Conservation (phyloP, 1,140 invertebrate species). For the Lasioglossum baleicum region DNA sequence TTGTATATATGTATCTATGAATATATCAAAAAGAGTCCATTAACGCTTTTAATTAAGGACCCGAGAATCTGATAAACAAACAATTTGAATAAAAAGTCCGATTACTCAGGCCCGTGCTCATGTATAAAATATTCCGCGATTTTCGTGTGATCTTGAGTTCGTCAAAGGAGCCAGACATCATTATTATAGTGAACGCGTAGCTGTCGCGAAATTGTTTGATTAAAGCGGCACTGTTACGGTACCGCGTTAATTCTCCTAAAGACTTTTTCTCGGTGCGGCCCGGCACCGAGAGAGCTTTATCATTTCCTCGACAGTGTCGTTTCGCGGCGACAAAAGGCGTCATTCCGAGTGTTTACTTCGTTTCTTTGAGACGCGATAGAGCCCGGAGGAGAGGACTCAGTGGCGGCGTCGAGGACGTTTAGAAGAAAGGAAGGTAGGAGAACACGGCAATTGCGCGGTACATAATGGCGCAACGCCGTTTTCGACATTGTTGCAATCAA, state of each 20-base stretch:
- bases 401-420: conserved; percentile 2
- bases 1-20: too few species aligned
- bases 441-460: conserved; percentile 44
- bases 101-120: not conserved
- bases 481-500: conserved; percentile 58
- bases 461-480: conserved; percentile 55
- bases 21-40: too few species aligned
- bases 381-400: conserved; percentile 11
- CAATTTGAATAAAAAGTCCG: not conserved
- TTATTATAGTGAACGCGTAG: not conserved
- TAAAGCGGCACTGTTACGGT: conserved; percentile 40
- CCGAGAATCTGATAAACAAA: too few species aligned
- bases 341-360: conserved; percentile 39
- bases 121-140: not conserved
- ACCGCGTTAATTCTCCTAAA: conserved; percentile 57
- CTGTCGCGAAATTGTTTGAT: conserved; percentile 41
- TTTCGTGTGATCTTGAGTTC: not conserved
- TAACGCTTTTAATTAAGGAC: too few species aligned
- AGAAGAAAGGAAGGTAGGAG: conserved; percentile 22
- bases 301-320: conserved; percentile 13
- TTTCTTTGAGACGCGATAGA: conserved; percentile 38
- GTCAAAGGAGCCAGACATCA: not conserved
- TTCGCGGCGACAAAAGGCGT: conserved; percentile 25
- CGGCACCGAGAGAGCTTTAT: conserved; percentile 2
- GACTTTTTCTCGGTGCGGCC: conserved; percentile 30